phyloP scores from a whole-genome alignment of 2,888 invertebrate species.

The Coleophora flavipennella region DNA sequence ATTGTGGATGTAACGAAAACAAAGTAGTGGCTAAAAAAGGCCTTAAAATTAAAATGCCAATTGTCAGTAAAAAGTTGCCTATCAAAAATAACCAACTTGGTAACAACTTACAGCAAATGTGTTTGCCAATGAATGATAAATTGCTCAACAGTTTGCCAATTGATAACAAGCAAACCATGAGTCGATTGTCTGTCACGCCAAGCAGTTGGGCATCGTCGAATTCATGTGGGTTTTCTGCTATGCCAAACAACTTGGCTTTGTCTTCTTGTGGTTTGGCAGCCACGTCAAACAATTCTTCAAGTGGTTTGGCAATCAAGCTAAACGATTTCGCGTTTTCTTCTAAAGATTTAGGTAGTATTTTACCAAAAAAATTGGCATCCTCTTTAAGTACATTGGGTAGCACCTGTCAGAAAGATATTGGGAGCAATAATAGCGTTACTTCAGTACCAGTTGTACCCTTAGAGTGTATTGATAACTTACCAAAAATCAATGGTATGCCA shows the following conservation, averaged over 20 bases:
- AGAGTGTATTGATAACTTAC: constrained; percentile 18
- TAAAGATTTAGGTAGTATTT: background rate
- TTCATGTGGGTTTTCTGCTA: too few relatives aligned
- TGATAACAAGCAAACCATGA: background rate
- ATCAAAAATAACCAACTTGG: background rate
- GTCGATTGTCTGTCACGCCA: too few relatives aligned
- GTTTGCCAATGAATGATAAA: constrained; percentile 13
- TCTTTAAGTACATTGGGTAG: too few relatives aligned
- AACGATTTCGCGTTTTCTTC: too few relatives aligned
- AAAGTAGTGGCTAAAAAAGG: background rate
- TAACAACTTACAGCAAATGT: constrained; percentile 1
- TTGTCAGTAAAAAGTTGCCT: background rate
- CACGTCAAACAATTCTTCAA: constrained; percentile 7
- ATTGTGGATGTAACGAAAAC: constrained; percentile 5
- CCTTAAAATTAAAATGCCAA: too few relatives aligned
- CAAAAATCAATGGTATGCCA: constrained; percentile 33
- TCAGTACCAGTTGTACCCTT: constrained; percentile 3
- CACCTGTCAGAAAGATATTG: too few relatives aligned
- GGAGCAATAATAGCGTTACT: too few relatives aligned
- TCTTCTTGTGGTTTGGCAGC: constrained; percentile 3
- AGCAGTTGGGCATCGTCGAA: too few relatives aligned
- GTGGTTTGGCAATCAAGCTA: constrained; percentile 7
- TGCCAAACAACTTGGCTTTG: too few relatives aligned
- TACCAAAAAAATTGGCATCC: too few relatives aligned
- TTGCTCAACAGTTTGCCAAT: constrained; percentile 6